Conservation (phyloP, 2,797 vertebrate genomes). For the Onychomys torridus region DNA sequence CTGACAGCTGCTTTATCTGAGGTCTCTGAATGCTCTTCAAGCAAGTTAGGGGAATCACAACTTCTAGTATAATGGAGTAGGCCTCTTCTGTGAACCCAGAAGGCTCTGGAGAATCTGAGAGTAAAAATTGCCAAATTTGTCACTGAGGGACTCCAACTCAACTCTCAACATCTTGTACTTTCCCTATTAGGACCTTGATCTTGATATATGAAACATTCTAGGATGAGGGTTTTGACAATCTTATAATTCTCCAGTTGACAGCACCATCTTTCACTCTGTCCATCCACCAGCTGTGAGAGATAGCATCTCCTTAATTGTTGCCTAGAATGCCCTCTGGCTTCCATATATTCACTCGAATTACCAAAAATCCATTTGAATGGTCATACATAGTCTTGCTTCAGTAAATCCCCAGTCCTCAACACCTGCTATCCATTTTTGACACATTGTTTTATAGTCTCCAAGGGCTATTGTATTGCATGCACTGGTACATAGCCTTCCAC, state of each 20-base stretch:
- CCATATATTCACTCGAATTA: slow-evolving; percentile 13
- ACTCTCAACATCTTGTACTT: background rate
- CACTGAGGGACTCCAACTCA: background rate
- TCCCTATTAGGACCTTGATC: background rate
- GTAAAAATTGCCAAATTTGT: background rate
- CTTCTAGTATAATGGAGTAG: background rate
- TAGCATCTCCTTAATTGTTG: background rate
- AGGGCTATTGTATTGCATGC: background rate
- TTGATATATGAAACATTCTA: background rate
- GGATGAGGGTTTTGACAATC: background rate
- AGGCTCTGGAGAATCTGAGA: background rate
- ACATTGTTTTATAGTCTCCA: background rate
- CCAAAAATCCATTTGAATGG: background rate
- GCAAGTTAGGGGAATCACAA: background rate
- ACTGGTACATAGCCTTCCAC: no score
- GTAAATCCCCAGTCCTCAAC: background rate
- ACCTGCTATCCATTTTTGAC: background rate
- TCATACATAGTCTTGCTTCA: slow-evolving; percentile 21
- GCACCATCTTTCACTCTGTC: background rate
- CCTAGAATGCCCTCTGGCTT: background rate
- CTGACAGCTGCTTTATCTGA: background rate
- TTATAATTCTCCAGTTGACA: background rate
- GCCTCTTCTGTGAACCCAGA: background rate
- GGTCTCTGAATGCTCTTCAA: background rate
- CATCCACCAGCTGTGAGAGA: background rate